Percentiles rank a stretch among this genome's conserved stretches.
Evolutionary conservation across 2,113 vertebrate genomes (phyloP).

Genomic region (Centropus unirufus): DNA sequence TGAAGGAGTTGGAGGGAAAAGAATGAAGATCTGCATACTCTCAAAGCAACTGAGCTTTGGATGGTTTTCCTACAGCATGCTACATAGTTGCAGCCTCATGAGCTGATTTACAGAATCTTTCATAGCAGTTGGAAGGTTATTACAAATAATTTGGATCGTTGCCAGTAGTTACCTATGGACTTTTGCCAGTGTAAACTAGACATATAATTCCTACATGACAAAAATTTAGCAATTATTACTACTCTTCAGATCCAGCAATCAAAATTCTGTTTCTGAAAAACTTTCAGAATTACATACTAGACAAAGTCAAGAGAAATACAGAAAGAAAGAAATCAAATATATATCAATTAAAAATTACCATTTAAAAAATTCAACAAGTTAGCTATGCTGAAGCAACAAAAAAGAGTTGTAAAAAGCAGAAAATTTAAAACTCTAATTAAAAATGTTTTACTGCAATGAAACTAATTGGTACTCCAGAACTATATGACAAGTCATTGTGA

Average conservation of each 20-base stretch:
- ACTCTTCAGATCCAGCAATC: background rate
- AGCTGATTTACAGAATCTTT: background rate
- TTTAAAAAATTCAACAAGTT: background rate
- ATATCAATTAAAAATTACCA: background rate
- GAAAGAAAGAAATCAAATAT: background rate
- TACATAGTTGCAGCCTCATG: background rate
- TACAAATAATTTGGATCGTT: background rate
- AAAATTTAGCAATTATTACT: background rate
- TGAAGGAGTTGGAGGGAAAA: background rate
- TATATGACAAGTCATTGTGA: background rate
- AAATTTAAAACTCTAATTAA: background rate
- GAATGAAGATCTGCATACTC: background rate
- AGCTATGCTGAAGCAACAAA: background rate
- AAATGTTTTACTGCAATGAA: background rate
- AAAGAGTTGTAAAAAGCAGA: background rate
- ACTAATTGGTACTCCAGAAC: slow-evolving; percentile 3
- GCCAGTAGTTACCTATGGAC: background rate
- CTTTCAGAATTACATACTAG: background rate
- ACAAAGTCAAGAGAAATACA: background rate
- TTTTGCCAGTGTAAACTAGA: background rate
- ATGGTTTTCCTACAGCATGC: background rate
- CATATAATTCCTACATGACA: background rate
- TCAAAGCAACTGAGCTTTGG: background rate
- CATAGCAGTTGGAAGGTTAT: background rate
- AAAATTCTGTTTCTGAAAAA: background rate